Conservation (phyloP, 2,888 invertebrate genomes). For the Fragum whitleyi region DNA sequence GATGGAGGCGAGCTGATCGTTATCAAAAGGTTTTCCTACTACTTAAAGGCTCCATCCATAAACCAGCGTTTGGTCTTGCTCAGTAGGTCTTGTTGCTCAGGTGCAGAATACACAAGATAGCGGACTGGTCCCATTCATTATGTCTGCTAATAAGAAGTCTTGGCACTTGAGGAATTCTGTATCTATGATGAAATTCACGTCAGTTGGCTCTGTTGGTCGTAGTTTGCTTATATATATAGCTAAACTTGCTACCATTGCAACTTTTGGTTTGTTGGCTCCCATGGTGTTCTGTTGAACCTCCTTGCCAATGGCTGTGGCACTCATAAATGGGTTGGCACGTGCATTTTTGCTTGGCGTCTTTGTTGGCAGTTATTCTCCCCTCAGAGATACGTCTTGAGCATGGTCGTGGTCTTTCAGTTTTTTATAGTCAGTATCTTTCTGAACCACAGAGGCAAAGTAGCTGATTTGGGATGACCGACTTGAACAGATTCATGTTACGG, state of each 20-base stretch:
- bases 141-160: slow-evolving; percentile 44
- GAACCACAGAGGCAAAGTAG: not conserved
- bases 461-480: not conserved
- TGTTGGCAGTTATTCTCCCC: not conserved
- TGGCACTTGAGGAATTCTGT: slow-evolving; percentile 33
- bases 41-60: slow-evolving; percentile 53
- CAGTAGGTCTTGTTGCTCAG: slow-evolving; percentile 36
- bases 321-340: not conserved
- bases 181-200: slow-evolving; percentile 31
- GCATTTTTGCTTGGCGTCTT: not conserved
- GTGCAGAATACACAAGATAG: slow-evolving; percentile 39
- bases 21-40: slow-evolving; percentile 9
- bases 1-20: slow-evolving; percentile 25
- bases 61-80: slow-evolving; percentile 46
- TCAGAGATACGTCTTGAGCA: not conserved
- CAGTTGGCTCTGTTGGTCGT: slow-evolving; percentile 21
- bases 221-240: not conserved
- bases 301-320: not conserved
- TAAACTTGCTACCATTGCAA: not conserved
- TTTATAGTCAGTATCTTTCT: not conserved
- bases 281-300: not conserved
- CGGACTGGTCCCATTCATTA: slow-evolving; percentile 22
- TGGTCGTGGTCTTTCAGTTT: not conserved
- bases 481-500: not conserved
- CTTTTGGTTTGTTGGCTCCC: slow-evolving; percentile 1